Percentiles rank a stretch among this genome's conserved stretches.
Evolutionary conservation across 2,888 invertebrate genomes (phyloP).

Genomic region (Digitonthophagus gazella): DNA sequence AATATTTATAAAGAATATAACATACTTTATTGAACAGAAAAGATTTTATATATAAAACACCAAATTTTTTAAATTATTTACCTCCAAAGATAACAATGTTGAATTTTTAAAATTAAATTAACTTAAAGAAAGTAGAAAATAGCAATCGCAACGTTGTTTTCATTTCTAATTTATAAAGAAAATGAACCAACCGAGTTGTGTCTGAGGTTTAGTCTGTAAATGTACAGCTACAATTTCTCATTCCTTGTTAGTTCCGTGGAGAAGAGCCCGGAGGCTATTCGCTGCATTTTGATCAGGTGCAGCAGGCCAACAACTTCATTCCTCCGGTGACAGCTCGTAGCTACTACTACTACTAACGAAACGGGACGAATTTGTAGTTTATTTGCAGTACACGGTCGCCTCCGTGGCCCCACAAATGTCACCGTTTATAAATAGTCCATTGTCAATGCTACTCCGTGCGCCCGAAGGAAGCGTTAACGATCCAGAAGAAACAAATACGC

Average conservation of each 20-base stretch:
- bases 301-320: not conserved
- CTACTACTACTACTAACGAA: not conserved
- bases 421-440: conserved; percentile 27
- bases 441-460: conserved; percentile 27
- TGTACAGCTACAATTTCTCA: not conserved
- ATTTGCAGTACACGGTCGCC: not conserved
- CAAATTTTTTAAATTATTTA: too few species aligned
- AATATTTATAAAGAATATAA: too few species aligned
- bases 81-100: too few species aligned
- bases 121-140: too few species aligned
- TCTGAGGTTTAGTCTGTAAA: not conserved
- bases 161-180: too few species aligned
- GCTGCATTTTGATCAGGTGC: not conserved
- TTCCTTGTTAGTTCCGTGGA: not conserved
- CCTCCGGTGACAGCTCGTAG: not conserved
- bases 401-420: conserved; percentile 24
- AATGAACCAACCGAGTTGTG: too few species aligned
- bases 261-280: not conserved
- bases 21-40: too few species aligned
- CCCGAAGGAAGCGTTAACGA: conserved; percentile 5
- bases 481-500: conserved; percentile 5
- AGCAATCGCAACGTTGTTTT: too few species aligned
- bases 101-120: too few species aligned
- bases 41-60: too few species aligned
- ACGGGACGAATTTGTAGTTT: conserved; percentile 10